Evolutionary conservation across 2,888 invertebrate genomes (phyloP).

Genomic region (Mesoligia furuncula): DNA sequence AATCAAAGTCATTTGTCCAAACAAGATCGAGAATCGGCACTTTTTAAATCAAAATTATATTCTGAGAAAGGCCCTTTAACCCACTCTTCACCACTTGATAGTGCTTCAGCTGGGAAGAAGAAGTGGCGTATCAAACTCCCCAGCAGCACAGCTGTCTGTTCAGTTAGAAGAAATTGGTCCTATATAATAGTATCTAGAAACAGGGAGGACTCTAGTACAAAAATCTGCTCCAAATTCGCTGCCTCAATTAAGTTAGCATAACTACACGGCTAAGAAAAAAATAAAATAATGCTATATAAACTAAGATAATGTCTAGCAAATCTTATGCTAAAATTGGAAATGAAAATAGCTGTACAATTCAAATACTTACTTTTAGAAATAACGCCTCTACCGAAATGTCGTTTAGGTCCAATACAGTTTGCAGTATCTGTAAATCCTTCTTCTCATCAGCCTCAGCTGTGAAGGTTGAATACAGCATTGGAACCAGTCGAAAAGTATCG

Average conservation of each 20-base stretch:
- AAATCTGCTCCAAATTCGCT: background rate
- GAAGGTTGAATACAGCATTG: conserved; percentile 77
- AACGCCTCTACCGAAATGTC: conserved; percentile 75
- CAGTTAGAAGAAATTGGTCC: background rate
- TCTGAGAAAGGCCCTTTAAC: background rate
- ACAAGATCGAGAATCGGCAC: no score
- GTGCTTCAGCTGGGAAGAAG: background rate
- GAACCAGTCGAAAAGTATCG: conserved; percentile 74
- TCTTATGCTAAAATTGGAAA: background rate
- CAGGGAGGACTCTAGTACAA: background rate
- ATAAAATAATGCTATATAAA: no score
- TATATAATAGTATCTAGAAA: background rate
- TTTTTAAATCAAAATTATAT: background rate
- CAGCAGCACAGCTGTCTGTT: background rate
- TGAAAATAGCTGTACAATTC: background rate
- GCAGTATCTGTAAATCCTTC: conserved; percentile 72
- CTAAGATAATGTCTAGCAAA: background rate
- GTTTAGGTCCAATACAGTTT: conserved; percentile 81
- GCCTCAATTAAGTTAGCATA: background rate
- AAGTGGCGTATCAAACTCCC: background rate
- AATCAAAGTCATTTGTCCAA: no score
- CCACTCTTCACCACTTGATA: background rate
- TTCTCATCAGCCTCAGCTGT: conserved; percentile 68
- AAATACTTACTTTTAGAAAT: conserved; percentile 75
- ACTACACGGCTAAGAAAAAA: background rate